Evolutionary conservation across 30 jellyfish, hydroid and myxozoan species (phyloP).

Genomic region (Euphysa ruthae): DNA sequence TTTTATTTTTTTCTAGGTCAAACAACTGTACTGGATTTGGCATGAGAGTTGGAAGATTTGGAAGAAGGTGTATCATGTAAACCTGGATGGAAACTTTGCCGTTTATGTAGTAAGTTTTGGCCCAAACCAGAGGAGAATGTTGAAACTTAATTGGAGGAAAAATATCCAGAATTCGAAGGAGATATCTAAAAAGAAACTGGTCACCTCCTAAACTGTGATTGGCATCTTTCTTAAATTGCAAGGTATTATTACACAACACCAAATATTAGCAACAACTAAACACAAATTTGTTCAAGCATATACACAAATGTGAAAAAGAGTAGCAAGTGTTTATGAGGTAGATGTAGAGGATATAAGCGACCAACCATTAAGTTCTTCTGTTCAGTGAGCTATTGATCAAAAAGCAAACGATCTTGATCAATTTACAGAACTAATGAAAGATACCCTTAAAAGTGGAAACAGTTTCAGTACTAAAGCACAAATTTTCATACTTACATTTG

Average conservation of each 20-base stretch:
- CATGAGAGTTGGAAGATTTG: too few species aligned
- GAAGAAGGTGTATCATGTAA: too few species aligned
- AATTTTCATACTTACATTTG: conserved; percentile 27
- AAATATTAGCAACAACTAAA: neutral
- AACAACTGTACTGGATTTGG: too few species aligned
- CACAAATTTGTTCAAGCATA: neutral
- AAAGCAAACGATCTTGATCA: conserved; percentile 35
- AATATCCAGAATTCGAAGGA: neutral
- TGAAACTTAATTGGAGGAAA: neutral
- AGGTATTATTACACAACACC: neutral
- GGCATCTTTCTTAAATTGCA: neutral
- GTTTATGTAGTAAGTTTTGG: neutral
- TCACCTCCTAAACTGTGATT: neutral
- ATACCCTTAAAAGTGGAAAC: neutral
- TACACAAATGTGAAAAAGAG: neutral
- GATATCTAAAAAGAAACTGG: neutral
- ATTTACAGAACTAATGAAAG: conserved; percentile 14
- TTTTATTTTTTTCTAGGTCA: too few species aligned
- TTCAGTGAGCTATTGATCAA: neutral
- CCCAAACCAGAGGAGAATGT: neutral
- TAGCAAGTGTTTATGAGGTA: neutral
- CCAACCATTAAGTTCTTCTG: neutral
- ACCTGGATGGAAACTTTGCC: neutral
- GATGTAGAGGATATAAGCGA: neutral
- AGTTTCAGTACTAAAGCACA: conserved; percentile 18